Evolutionary conservation across 2,888 invertebrate species (phyloP).

Genomic region (Dromius quadrimaculatus): DNA sequence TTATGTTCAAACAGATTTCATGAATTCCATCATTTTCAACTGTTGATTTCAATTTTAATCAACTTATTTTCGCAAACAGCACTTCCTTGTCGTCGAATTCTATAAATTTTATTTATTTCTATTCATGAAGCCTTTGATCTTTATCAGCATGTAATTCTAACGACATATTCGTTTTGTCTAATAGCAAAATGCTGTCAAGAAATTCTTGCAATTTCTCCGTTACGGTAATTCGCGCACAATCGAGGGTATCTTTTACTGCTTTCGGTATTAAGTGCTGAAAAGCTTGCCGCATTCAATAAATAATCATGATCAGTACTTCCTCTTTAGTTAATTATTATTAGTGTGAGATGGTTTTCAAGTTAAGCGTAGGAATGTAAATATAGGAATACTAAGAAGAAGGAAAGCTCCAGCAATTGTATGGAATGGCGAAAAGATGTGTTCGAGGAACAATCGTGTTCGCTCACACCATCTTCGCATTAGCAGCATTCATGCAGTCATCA

Average conservation of each 20-base stretch:
- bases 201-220: neutral
- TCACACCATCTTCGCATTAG: slow-evolving; percentile 55
- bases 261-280: slow-evolving; percentile 1
- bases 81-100: no score
- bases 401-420: neutral
- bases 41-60: slow-evolving; percentile 14
- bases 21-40: slow-evolving; percentile 1
- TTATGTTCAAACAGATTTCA: slow-evolving; percentile 8
- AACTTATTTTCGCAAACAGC: no score
- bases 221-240: neutral
- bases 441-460: slow-evolving; percentile 55
- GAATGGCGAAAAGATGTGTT: slow-evolving; percentile 53
- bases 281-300: neutral
- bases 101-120: no score
- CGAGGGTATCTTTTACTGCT: neutral
- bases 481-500: slow-evolving; percentile 37
- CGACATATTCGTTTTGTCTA: neutral
- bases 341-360: neutral
- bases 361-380: slow-evolving; percentile 13
- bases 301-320: neutral
- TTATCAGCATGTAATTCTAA: no score
- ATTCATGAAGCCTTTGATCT: no score
- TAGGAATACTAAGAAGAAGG: slow-evolving; percentile 8
- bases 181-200: neutral
- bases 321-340: slow-evolving; percentile 5